phyloP scores from a whole-genome alignment of 2,888 invertebrate genomes.

The Sesia bembeciformis region DNA sequence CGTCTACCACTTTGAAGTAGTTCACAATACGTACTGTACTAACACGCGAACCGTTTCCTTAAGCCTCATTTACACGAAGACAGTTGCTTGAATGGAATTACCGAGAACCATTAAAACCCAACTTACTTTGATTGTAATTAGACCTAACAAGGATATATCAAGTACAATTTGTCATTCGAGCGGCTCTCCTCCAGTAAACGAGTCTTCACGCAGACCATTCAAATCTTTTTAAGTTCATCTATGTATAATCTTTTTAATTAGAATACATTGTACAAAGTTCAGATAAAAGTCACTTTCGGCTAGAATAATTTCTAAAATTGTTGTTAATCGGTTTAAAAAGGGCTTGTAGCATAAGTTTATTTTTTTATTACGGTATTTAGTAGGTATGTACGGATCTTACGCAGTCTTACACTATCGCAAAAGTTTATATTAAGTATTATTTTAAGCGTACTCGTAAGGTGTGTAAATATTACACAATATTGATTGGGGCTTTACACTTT shows the following conservation, averaged over 20 bases:
- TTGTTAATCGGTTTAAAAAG: slow-evolving; percentile 17
- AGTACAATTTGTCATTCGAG: too few relatives aligned
- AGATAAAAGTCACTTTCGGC: slow-evolving; percentile 9
- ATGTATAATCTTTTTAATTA: slow-evolving; percentile 7
- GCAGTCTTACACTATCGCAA: slow-evolving; percentile 51
- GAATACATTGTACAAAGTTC: slow-evolving; percentile 18
- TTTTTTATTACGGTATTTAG: slow-evolving; percentile 32
- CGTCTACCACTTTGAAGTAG: too few relatives aligned
- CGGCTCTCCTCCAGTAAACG: background rate
- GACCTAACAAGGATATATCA: too few relatives aligned
- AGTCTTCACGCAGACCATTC: slow-evolving; percentile 1
- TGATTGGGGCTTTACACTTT: slow-evolving; percentile 3
- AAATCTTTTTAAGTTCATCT: slow-evolving; percentile 7
- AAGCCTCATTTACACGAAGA: background rate
- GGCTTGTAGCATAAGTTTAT: slow-evolving; percentile 25
- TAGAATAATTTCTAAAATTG: slow-evolving; percentile 13
- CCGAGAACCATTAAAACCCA: too few relatives aligned
- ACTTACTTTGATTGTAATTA: too few relatives aligned
- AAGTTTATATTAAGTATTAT: slow-evolving; percentile 27
- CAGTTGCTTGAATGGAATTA: background rate
- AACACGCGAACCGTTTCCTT: slow-evolving; percentile 10
- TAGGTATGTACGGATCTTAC: slow-evolving; percentile 38
- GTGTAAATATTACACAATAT: slow-evolving; percentile 65
- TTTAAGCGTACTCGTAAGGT: slow-evolving; percentile 53
- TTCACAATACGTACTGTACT: too few relatives aligned